Base-by-base conservation (phyloP, 1,140 invertebrate species). In the roundworm (Caenorhabditis elegans) region DNA sequence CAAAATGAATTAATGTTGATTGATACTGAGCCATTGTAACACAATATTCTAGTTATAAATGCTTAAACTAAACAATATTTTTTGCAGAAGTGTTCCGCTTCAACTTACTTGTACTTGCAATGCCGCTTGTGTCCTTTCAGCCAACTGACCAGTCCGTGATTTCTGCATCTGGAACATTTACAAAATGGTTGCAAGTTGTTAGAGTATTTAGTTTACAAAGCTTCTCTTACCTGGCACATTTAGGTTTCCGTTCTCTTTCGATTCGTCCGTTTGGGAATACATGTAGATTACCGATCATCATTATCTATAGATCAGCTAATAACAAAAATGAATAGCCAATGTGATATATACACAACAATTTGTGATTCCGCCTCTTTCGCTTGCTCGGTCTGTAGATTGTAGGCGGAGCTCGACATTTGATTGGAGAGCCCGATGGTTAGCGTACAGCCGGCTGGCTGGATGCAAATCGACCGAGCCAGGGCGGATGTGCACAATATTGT, bases 101-200 rank as follows among this genome's bases (percentile, higher is more conserved):
- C n/a, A n/a, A 79, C 83, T 88, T 48, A 89, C 87, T 89, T 88
- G 82, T 79, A 88, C 31, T 89, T 87, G 92, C 96, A 97, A 90
- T 95, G 95, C 1, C 94, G 92, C 90, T 97, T 97, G 92, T 97
- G 96, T 3, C 94, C 95, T 90, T 95, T 96, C 47, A 96, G 92
- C 87, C 93, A 92, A 76, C 94, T 93, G 88, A 94, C 94, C 84
- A 95, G 91, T 1, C 93, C 92, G 90, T 97, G 95, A 91, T 96
- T 96, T 43, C 94, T 91, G 89, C 95, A 95, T 28, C 94, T 92
- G 46, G 2, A 43, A 47, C 11, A 39, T 47, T 22, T 22, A 34
- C 24, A 47, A 31, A n/a, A n/a, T n/a, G n/a, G n/a, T n/a, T n/a
- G n/a, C n/a, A n/a, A n/a, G n/a, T n/a, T n/a, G n/a, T n/a, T n/a